phyloP scores from a whole-genome alignment of 2,113 vertebrate species.

The Bucco capensis region DNA sequence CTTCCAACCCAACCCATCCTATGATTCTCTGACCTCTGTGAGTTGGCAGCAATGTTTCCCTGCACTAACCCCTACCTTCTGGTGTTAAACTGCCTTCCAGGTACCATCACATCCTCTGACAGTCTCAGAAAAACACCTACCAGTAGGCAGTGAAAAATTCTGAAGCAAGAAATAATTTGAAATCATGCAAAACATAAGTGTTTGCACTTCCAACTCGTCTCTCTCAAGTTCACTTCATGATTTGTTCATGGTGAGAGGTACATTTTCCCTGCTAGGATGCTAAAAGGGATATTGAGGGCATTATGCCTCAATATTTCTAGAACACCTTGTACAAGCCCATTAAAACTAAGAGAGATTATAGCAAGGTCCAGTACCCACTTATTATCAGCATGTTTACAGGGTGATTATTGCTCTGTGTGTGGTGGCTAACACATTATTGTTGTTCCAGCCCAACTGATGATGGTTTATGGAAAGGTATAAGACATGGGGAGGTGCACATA shows the following conservation, averaged over 20 bases:
- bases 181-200: accelerated
- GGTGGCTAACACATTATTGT: background rate
- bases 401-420: background rate
- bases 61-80: background rate
- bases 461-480: background rate
- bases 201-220: background rate
- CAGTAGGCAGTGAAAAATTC: background rate
- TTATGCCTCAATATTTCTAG: background rate
- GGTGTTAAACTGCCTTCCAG: background rate
- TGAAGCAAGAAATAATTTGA: background rate
- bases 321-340: background rate
- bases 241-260: background rate
- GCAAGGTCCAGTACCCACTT: background rate
- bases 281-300: background rate
- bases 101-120: accelerated
- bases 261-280: background rate
- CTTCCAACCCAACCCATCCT: background rate
- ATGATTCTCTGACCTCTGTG: background rate
- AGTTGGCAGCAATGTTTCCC: background rate
- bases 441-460: background rate
- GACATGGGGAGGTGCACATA: background rate
- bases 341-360: background rate
- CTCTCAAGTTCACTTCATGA: background rate
- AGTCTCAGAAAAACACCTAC: background rate
- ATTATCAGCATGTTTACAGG: background rate